These are phyloP conservation scores for Arctocebus calabarensis DNA, from an alignment of 2,797 vertebrate genomes.

Conservation along the genomic window DNA sequence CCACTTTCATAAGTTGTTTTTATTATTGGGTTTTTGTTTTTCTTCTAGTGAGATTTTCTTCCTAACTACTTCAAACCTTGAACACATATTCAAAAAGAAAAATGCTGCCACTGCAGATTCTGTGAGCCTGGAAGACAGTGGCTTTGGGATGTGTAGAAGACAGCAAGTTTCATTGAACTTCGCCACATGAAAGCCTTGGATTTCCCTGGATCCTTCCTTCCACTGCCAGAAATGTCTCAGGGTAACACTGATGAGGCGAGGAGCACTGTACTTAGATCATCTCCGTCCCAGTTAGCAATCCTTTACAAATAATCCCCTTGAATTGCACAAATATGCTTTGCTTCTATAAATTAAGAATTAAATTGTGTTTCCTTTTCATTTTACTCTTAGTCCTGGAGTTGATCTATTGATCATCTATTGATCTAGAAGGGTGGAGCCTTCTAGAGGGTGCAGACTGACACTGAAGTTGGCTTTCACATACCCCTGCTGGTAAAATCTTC, in stretches of 20 bases:
- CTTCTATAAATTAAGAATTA: not conserved
- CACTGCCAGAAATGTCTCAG: not conserved
- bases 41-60: not conserved
- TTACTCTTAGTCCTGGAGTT: not conserved
- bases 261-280: not conserved
- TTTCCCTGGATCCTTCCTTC: not conserved
- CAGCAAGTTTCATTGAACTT: not conserved
- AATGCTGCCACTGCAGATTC: not conserved
- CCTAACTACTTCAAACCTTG: not conserved
- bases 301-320: not conserved
- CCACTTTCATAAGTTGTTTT: not conserved
- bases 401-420: not conserved
- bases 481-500: not conserved
- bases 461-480: not conserved
- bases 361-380: not conserved
- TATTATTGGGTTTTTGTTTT: constrained; percentile 49
- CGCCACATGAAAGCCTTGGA: not conserved
- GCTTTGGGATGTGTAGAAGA: not conserved
- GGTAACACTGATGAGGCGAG: not conserved
- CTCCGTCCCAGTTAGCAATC: not conserved
- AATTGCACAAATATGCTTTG: not conserved
- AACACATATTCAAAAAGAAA: not conserved
- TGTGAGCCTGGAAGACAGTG: not conserved
- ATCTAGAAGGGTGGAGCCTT: not conserved
- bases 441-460: not conserved